These are phyloP conservation scores for Arge pagana DNA, from an alignment of 2,888 invertebrate species.

Conservation along the genomic window DNA sequence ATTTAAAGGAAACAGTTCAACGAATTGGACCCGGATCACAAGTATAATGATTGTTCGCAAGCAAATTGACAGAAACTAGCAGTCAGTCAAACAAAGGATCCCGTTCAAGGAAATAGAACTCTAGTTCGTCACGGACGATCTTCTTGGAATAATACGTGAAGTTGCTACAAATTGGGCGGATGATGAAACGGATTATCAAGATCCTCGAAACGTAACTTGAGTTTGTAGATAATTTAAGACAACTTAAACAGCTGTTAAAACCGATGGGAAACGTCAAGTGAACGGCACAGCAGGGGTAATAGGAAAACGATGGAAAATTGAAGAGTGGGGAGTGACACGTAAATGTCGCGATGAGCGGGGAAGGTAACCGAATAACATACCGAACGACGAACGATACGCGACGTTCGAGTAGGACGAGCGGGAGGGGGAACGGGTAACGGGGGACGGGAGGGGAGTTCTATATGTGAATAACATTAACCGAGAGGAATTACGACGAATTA, in stretches of 20 bases:
- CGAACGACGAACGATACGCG: too few relatives aligned
- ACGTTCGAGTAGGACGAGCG: not conserved
- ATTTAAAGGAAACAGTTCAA: too few relatives aligned
- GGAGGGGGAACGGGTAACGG: not conserved
- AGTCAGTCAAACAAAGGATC: constrained; percentile 19
- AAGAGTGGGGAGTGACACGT: constrained; percentile 21
- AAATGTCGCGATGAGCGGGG: constrained; percentile 16
- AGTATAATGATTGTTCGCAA: too few relatives aligned
- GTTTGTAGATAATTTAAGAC: constrained; percentile 16
- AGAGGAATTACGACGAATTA: constrained; percentile 7
- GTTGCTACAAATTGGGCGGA: too few relatives aligned
- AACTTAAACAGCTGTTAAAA: constrained; percentile 22
- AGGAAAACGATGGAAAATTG: constrained; percentile 20
- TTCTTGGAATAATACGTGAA: too few relatives aligned
- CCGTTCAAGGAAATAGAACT: constrained; percentile 8
- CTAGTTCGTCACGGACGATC: not conserved
- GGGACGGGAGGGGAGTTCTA: not conserved
- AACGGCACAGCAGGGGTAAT: constrained; percentile 15
- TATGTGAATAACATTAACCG: constrained; percentile 18
- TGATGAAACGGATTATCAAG: too few relatives aligned
- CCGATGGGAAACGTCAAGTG: constrained; percentile 19
- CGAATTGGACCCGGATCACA: too few relatives aligned
- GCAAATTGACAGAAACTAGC: constrained; percentile 12
- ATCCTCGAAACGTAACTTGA: not conserved
- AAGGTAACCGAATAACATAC: constrained; percentile 20